These are phyloP conservation scores for Sturmia bella DNA, from an alignment of 2,888 invertebrate species.

Conservation along the genomic window DNA sequence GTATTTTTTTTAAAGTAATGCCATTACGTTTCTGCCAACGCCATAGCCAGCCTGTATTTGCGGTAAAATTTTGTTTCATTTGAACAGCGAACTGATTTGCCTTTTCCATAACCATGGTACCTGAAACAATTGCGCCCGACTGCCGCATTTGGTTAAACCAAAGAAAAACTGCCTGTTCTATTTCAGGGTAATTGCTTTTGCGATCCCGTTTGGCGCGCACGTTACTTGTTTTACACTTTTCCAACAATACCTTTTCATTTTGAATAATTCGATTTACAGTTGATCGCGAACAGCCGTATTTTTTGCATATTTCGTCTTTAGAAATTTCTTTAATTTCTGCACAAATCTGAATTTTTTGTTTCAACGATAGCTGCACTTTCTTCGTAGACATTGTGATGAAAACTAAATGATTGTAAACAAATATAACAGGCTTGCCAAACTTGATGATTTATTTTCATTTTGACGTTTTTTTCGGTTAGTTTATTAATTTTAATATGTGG, in stretches of 20 bases:
- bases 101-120: conserved; percentile 1
- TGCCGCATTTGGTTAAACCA: conserved; percentile 15
- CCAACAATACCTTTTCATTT: conserved; percentile 23
- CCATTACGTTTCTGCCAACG: neutral
- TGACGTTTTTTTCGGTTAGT: too few relatives aligned
- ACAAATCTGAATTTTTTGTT: conserved; percentile 31
- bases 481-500: too few relatives aligned
- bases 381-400: neutral
- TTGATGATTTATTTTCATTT: too few relatives aligned
- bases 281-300: conserved; percentile 8
- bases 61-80: conserved; percentile 31
- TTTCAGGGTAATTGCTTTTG: conserved; percentile 28
- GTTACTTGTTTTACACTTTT: conserved; percentile 19
- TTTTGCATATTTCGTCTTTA: conserved; percentile 22
- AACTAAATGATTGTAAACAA: too few relatives aligned
- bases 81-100: conserved; percentile 26
- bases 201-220: conserved; percentile 17
- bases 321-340: conserved; percentile 7
- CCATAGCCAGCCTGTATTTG: neutral
- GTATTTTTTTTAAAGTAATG: neutral
- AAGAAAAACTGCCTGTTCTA: conserved; percentile 31
- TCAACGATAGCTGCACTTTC: conserved; percentile 15
- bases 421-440: too few relatives aligned
- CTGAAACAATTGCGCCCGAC: conserved; percentile 16
- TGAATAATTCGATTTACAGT: conserved; percentile 18